A percentile compares a stretch with the other conserved stretches of the same genome.
phyloP scores from a whole-genome alignment of 2,113 vertebrate genomes.

The Pseudopodoces humilis region DNA sequence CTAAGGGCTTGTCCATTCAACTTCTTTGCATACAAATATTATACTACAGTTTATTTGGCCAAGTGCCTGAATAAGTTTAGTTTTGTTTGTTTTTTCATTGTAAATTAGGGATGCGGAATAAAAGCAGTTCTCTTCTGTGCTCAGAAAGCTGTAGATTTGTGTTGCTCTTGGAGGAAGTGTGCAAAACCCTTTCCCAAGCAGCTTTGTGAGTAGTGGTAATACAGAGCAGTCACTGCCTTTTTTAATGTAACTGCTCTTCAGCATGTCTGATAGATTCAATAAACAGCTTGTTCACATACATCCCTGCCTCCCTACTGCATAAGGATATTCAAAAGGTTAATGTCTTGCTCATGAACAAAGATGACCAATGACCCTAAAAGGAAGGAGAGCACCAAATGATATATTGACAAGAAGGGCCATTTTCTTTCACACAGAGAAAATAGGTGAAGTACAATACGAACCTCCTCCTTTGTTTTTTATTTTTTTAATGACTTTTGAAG shows the following conservation, averaged over 20 bases:
- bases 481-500: neutral
- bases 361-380: conserved; percentile 9
- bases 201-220: neutral
- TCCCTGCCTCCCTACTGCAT: neutral
- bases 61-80: neutral
- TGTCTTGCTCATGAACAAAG: neutral
- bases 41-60: neutral
- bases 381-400: neutral
- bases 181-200: neutral
- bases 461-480: neutral
- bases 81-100: neutral
- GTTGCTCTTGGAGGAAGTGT: neutral
- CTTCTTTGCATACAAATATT: neutral
- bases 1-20: neutral
- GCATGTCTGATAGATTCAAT: neutral
- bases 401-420: neutral
- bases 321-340: neutral
- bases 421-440: neutral
- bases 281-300: neutral
- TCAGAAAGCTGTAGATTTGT: neutral
- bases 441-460: neutral
- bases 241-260: neutral
- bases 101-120: neutral
- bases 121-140: neutral
- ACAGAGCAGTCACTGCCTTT: neutral